Evolutionary conservation across 2,797 vertebrate genomes (phyloP).

Genomic region (Corythornis leucogaster): DNA sequence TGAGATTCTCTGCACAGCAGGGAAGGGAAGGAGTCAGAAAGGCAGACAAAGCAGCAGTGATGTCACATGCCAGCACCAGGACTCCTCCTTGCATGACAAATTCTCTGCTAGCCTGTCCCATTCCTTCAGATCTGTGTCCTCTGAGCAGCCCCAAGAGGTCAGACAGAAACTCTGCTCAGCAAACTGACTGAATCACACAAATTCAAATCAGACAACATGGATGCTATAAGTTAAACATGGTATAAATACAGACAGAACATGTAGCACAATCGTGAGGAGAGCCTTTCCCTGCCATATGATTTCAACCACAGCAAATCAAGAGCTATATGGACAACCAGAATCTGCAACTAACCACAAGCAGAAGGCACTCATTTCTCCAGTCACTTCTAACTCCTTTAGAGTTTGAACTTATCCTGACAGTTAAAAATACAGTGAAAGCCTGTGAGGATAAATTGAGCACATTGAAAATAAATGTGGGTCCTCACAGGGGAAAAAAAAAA

Average conservation of each 20-base stretch:
- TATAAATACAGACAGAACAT: background rate
- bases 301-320: background rate
- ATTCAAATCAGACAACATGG: background rate
- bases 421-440: background rate
- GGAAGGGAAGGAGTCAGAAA: background rate
- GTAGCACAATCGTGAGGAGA: background rate
- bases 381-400: background rate
- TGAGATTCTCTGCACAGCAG: background rate
- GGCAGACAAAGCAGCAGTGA: background rate
- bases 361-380: background rate
- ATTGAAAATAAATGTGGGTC: background rate
- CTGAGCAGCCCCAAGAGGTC: background rate
- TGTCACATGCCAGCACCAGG: background rate
- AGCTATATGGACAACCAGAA: background rate
- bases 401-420: background rate
- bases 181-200: background rate
- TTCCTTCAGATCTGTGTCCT: background rate
- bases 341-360: background rate
- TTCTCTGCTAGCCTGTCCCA: background rate
- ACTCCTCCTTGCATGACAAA: background rate
- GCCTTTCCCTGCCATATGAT: background rate
- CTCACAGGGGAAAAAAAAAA: background rate
- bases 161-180: background rate
- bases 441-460: background rate
- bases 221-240: background rate